Conservation (phyloP, 2,888 invertebrate species). For the Stenoptilia bipunctidactyla region DNA sequence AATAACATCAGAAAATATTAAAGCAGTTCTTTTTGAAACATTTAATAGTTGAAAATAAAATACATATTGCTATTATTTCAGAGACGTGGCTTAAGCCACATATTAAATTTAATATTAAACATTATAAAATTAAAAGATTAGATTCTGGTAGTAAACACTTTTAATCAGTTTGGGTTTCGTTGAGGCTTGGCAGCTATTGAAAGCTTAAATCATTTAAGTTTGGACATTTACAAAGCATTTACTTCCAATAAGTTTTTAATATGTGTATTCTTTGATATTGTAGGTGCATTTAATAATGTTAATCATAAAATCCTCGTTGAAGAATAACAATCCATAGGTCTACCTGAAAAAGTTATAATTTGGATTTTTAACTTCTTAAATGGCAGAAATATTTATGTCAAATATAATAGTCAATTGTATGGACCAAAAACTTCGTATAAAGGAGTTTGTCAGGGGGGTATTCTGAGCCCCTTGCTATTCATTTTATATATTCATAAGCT, state of each 20-base stretch:
- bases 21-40: too few species aligned
- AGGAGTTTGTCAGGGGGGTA: constrained; percentile 14
- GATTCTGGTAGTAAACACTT: too few species aligned
- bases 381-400: constrained; percentile 12
- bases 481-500: constrained; percentile 11
- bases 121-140: too few species aligned
- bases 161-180: constrained; percentile 14
- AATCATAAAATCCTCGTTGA: constrained; percentile 3
- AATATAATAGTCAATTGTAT: constrained; percentile 7
- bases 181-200: constrained; percentile 8
- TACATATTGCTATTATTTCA: too few species aligned
- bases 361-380: constrained; percentile 11
- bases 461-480: constrained; percentile 9
- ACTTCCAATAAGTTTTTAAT: constrained; percentile 1
- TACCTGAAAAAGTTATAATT: constrained; percentile 8
- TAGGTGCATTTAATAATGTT: constrained; percentile 10
- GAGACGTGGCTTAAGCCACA: too few species aligned
- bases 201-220: constrained; percentile 5
- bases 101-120: too few species aligned
- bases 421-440: constrained; percentile 9
- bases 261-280: constrained; percentile 9
- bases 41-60: too few species aligned
- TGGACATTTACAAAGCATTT: neutral
- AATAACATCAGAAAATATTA: too few species aligned
- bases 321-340: constrained; percentile 4